phyloP scores from a whole-genome alignment of 2,888 invertebrate genomes.

The Temnothorax ravouxi region DNA sequence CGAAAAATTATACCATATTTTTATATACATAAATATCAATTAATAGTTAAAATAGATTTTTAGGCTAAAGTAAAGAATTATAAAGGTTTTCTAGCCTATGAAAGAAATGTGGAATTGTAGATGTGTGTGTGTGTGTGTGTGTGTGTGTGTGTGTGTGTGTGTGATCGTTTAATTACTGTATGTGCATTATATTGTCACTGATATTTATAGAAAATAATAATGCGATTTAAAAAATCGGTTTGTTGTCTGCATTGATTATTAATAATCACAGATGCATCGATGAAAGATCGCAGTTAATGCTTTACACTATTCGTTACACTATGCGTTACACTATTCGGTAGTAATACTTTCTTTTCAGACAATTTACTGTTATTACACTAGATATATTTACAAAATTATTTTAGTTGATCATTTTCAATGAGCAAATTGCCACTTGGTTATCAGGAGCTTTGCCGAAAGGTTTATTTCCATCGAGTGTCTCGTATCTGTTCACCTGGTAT shows the following conservation, averaged over 20 bases:
- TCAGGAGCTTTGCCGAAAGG: slow-evolving; percentile 93
- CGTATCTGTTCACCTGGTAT: slow-evolving; percentile 93
- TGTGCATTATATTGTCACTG: not conserved
- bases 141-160: too few species aligned
- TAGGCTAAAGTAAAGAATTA: not conserved
- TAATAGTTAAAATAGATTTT: slow-evolving; percentile 6
- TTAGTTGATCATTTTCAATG: slow-evolving; percentile 90
- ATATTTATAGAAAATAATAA: slow-evolving; percentile 6
- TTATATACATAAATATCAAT: not conserved
- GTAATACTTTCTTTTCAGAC: not conserved
- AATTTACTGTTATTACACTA: not conserved
- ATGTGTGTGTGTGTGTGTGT: too few species aligned
- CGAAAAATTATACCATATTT: slow-evolving; percentile 13
- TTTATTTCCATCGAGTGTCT: slow-evolving; percentile 90
- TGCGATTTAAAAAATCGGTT: not conserved
- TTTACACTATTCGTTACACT: slow-evolving; percentile 2
- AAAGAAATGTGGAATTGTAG: too few species aligned
- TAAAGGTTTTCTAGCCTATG: not conserved
- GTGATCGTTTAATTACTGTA: not conserved
- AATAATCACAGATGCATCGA: not conserved
- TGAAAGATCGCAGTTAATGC: not conserved
- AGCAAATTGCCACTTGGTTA: slow-evolving; percentile 92
- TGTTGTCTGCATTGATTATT: too few species aligned
- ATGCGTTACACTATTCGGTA: too few species aligned
- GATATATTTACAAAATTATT: not conserved